phyloP scores from a whole-genome alignment of 2,797 vertebrate species.

The Fringilla coelebs region DNA sequence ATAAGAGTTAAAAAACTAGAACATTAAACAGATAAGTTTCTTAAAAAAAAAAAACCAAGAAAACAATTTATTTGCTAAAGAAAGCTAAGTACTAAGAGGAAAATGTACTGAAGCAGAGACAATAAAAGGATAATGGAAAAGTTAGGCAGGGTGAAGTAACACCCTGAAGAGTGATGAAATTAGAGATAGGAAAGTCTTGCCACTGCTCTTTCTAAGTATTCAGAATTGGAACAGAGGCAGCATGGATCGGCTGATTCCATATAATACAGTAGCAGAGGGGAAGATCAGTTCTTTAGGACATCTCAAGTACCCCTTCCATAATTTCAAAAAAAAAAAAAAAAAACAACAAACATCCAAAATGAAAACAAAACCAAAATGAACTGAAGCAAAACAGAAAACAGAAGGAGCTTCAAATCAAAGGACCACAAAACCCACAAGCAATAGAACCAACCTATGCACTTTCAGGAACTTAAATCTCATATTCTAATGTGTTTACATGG shows the following conservation, averaged over 20 bases:
- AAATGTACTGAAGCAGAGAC: neutral
- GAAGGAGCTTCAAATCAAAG: neutral
- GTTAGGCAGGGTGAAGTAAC: neutral
- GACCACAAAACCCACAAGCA: neutral
- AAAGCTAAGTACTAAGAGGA: neutral
- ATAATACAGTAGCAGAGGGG: neutral
- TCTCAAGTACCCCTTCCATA: neutral
- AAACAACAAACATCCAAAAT: neutral
- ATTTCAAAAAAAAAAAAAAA: too few species aligned
- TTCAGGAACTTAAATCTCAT: neutral
- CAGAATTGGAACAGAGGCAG: neutral
- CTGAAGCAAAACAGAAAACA: neutral
- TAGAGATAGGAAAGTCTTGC: neutral
- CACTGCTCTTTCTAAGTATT: neutral
- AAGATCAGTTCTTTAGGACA: neutral
- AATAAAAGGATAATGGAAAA: neutral
- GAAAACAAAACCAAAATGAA: neutral
- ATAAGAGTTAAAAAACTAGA: neutral
- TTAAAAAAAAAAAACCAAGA: neutral
- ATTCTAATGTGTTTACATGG: neutral
- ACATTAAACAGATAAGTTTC: neutral
- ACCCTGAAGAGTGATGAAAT: neutral
- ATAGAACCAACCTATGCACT: neutral
- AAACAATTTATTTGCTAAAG: neutral
- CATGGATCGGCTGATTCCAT: neutral